phyloP scores from a whole-genome alignment of 1,140 invertebrate genomes.

The Cheumatopsyche charites region DNA sequence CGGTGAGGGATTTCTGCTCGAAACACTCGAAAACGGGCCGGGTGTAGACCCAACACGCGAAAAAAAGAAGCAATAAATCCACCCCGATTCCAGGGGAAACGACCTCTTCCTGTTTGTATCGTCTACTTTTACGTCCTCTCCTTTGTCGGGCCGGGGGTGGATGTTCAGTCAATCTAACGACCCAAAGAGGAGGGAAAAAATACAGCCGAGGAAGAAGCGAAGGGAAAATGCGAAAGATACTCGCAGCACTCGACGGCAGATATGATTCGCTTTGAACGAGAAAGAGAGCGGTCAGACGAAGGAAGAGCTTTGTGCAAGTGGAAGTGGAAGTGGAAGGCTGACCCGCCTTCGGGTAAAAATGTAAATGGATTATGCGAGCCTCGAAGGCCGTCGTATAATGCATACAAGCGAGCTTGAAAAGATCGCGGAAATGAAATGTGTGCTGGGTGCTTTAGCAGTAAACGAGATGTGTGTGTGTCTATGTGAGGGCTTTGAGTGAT shows the following conservation, averaged over 20 bases:
- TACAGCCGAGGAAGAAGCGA: not conserved
- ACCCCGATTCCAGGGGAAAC: slow-evolving; percentile 31
- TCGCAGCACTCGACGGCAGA: not conserved
- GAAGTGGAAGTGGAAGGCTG: slow-evolving; percentile 5
- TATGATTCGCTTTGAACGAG: slow-evolving; percentile 22
- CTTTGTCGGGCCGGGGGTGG: slow-evolving; percentile 28
- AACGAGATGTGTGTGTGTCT: slow-evolving; percentile 22
- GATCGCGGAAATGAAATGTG: not conserved
- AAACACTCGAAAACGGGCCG: slow-evolving; percentile 12
- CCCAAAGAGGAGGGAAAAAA: slow-evolving; percentile 18
- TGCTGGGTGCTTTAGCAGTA: no score
- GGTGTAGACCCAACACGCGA: not conserved
- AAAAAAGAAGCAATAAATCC: slow-evolving; percentile 33
- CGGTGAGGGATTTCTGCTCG: slow-evolving; percentile 10
- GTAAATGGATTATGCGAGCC: slow-evolving; percentile 12
- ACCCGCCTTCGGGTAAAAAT: not conserved
- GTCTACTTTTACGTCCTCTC: slow-evolving; percentile 37
- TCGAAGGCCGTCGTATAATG: no score
- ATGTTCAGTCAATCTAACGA: slow-evolving; percentile 39
- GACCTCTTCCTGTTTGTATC: slow-evolving; percentile 39
- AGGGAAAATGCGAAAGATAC: slow-evolving; percentile 8
- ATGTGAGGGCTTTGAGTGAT: not conserved
- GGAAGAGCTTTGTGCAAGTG: not conserved
- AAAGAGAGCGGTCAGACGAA: not conserved
- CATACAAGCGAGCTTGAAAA: no score